phyloP scores from a whole-genome alignment of 2,797 vertebrate genomes.

The Gephyroberyx darwinii region DNA sequence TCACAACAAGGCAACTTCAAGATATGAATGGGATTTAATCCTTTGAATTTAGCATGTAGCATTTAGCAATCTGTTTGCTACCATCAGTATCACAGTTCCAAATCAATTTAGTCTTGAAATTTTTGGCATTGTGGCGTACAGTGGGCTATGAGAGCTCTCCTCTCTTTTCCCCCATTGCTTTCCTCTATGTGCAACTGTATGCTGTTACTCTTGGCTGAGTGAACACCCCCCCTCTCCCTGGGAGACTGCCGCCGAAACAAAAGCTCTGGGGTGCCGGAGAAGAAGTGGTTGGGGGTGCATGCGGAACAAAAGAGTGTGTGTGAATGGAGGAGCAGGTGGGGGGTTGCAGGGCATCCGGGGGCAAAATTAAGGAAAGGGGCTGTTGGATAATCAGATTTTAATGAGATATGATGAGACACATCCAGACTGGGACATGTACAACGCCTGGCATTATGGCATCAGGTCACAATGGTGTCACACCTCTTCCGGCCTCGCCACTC shows the following conservation, averaged over 20 bases:
- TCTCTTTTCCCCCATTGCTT: conserved; percentile 25
- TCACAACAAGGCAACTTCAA: background rate
- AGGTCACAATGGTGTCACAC: conserved; percentile 59
- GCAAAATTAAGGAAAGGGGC: conserved; percentile 65
- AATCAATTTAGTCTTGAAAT: conserved; percentile 25
- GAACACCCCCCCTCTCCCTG: conserved; percentile 62
- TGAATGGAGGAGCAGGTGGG: conserved; percentile 32
- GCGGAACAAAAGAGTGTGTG: conserved; percentile 37
- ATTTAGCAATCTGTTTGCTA: background rate
- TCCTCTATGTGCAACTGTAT: conserved; percentile 39
- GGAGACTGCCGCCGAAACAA: conserved; percentile 73
- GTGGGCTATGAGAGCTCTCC: conserved; percentile 10
- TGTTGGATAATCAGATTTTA: conserved; percentile 74
- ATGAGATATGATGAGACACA: conserved; percentile 75
- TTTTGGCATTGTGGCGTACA: background rate
- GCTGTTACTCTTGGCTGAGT: conserved; percentile 68
- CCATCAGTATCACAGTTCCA: background rate
- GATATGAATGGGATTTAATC: background rate
- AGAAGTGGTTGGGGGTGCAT: conserved; percentile 30
- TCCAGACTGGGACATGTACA: conserved; percentile 67
- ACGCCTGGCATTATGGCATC: conserved; percentile 63
- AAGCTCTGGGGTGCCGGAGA: conserved; percentile 66
- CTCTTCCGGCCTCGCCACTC: conserved; percentile 53
- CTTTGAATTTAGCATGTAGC: background rate
- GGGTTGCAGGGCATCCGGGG: conserved; percentile 55